Conservation (phyloP, 30 jellyfish, hydroid and myxozoan genomes). For the Aurelia sp. region DNA sequence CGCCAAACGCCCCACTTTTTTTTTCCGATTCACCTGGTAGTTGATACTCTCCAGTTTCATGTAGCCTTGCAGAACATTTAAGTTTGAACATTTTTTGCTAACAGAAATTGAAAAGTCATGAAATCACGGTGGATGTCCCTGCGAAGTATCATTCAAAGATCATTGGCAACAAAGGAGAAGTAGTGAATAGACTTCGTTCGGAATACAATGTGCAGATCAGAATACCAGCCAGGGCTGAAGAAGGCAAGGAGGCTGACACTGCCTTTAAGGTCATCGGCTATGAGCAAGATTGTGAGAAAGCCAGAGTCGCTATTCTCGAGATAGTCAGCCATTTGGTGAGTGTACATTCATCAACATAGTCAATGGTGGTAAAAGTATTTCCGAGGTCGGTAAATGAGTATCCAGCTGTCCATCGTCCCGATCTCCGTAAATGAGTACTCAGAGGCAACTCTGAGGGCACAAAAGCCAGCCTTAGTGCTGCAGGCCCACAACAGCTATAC, state of each 20-base stretch:
- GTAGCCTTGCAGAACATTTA: conserved; percentile 1
- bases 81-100: not conserved
- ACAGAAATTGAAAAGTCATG: conserved; percentile 62
- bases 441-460: no score
- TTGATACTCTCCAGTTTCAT: no score
- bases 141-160: conserved; percentile 81
- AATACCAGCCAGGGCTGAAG: conserved; percentile 77
- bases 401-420: no score
- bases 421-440: no score
- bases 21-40: no score
- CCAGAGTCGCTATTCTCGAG: conserved; percentile 81
- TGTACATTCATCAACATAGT: not conserved
- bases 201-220: conserved; percentile 81
- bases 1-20: no score
- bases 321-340: conserved; percentile 85
- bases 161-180: conserved; percentile 91
- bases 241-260: conserved; percentile 54
- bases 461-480: no score
- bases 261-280: conserved; percentile 77
- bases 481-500: no score
- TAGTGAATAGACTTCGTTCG: conserved; percentile 78
- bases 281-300: conserved; percentile 78
- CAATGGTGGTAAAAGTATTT: no score
- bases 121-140: conserved; percentile 82
- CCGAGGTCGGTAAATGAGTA: no score